phyloP scores from a whole-genome alignment of 1,140 invertebrate species.

The Drosophila obscura region DNA sequence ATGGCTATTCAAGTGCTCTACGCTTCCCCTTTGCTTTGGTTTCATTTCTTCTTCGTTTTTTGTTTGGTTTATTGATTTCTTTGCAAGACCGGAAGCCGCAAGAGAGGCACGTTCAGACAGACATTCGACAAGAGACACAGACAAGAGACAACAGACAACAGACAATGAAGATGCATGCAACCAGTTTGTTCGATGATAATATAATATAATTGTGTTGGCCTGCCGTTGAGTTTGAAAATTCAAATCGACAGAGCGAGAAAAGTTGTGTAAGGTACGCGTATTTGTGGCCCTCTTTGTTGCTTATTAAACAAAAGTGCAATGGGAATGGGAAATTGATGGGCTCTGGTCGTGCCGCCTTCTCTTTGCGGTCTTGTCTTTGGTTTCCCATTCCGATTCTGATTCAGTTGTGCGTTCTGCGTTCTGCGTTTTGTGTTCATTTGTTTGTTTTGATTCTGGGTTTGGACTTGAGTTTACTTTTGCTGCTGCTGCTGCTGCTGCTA shows the following conservation, averaged over 20 bases:
- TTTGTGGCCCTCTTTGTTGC: constrained; percentile 43
- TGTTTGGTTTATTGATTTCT: constrained; percentile 64
- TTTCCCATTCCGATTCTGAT: constrained; percentile 14
- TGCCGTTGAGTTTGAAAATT: constrained; percentile 39
- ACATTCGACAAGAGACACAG: constrained; percentile 10
- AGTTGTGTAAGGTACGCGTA: constrained; percentile 24
- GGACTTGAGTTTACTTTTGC: constrained; percentile 51
- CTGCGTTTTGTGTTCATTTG: constrained; percentile 40
- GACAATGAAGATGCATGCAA: constrained; percentile 56
- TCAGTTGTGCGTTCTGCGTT: constrained; percentile 42
- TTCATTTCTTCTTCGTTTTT: constrained; percentile 11
- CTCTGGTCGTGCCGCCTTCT: not conserved
- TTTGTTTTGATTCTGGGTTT: constrained; percentile 73
- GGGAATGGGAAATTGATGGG: not conserved
- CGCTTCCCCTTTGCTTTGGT: constrained; percentile 15
- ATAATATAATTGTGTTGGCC: constrained; percentile 23
- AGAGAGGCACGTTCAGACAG: constrained; percentile 50
- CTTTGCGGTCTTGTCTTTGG: constrained; percentile 10
- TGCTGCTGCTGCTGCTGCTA: constrained; percentile 30
- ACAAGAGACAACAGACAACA: constrained; percentile 20
- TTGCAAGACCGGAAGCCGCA: constrained; percentile 73
- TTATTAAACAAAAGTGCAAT: constrained; percentile 26
- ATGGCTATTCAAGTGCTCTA: constrained; percentile 57
- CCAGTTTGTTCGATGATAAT: constrained; percentile 43
- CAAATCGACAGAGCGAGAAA: constrained; percentile 45